Evolutionary conservation across 2,797 vertebrate species (phyloP).

Genomic region (Prionace glauca): DNA sequence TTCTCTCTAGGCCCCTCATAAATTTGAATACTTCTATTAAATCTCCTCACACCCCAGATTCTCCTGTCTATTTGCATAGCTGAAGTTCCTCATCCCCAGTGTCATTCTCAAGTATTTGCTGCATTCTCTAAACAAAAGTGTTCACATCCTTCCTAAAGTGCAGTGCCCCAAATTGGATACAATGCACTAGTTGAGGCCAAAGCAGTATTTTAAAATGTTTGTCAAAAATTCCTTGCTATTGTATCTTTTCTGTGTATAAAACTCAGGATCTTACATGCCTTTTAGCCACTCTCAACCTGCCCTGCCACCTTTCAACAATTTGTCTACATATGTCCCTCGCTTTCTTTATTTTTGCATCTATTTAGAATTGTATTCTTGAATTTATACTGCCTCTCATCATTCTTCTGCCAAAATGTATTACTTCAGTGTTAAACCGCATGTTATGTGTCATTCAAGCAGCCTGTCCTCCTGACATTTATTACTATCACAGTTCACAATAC

Average conservation of each 20-base stretch:
- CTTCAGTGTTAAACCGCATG: background rate
- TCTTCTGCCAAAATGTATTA: background rate
- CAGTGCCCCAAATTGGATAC: too few species aligned
- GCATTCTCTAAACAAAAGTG: background rate
- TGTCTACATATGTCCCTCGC: background rate
- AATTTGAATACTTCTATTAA: too few species aligned
- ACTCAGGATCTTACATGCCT: too few species aligned
- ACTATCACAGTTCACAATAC: too few species aligned
- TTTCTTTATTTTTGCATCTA: background rate
- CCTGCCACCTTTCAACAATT: background rate
- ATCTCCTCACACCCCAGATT: too few species aligned
- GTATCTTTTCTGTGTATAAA: background rate
- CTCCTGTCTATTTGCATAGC: too few species aligned
- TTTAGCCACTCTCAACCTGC: background rate
- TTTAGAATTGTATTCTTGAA: background rate
- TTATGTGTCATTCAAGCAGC: background rate
- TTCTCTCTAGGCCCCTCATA: too few species aligned
- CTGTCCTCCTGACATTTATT: background rate
- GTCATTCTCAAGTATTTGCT: background rate
- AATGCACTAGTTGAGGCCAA: too few species aligned
- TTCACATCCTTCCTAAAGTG: background rate
- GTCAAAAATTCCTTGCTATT: background rate
- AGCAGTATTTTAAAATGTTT: too few species aligned
- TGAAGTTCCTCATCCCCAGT: background rate
- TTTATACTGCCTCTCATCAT: background rate